Evolutionary conservation across 2,888 invertebrate genomes (phyloP).

Genomic region (Pemphredon lugubris): DNA sequence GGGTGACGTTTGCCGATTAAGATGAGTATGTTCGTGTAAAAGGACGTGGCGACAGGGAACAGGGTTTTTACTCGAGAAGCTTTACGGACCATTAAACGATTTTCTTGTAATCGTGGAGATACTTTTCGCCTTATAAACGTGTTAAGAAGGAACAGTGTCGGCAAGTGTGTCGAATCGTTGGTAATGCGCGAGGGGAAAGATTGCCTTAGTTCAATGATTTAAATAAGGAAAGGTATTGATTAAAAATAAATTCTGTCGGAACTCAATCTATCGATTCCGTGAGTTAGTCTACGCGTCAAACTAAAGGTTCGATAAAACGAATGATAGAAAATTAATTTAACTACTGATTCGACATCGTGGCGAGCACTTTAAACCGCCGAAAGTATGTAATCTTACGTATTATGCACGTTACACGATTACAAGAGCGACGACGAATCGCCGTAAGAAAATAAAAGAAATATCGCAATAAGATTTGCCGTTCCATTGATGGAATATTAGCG

Average conservation of each 20-base stretch:
- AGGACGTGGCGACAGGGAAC: conserved; percentile 44
- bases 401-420: neutral
- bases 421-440: neutral
- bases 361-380: too few relatives aligned
- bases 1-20: neutral
- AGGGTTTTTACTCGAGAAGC: conserved; percentile 49
- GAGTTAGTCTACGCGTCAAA: too few relatives aligned
- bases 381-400: too few relatives aligned
- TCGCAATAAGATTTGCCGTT: neutral
- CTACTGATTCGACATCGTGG: too few relatives aligned
- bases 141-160: neutral
- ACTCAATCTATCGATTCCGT: too few relatives aligned
- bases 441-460: neutral
- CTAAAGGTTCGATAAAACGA: too few relatives aligned
- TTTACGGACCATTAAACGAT: conserved; percentile 36
- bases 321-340: too few relatives aligned
- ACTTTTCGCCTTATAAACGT: neutral
- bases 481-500: neutral
- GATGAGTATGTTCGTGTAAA: neutral
- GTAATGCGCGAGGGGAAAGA: too few relatives aligned
- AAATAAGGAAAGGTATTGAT: too few relatives aligned
- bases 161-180: neutral
- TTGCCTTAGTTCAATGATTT: too few relatives aligned
- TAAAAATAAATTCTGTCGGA: too few relatives aligned
- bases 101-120: conserved; percentile 14